Evolutionary conservation across 2,797 vertebrate species (phyloP), one percentile per base, ranked within the genome.

Genomic region (Crax fasciolata): DNA sequence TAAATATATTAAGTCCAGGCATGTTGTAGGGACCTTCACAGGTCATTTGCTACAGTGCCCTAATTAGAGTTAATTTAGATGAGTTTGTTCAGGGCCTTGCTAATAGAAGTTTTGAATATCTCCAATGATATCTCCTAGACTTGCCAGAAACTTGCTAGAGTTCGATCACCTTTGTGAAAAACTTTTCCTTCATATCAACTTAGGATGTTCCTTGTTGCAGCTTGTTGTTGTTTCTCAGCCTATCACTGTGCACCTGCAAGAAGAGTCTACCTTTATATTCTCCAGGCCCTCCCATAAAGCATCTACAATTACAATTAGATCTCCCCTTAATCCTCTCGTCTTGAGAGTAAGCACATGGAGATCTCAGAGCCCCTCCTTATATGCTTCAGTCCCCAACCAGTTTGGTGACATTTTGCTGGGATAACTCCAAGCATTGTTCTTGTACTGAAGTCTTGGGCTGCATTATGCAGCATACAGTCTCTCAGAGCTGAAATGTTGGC

Each of bases 1-100:
- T 79, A 78, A 95, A 66, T 87, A 61, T 65, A 85, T 94, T 92
- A 85, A 94, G 71, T 41, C 30, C 93, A 91, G 55, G 48, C 35
- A 19, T 90, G 86, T 46, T 61, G 38, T 73, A 61, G 17, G 39
- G 28, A 57, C 25, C 61, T 70, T 51, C 41, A 73, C 41, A 85
- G 25, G 13, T 65, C 61, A 57, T 74, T 54, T 73, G n/a, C 39
- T 65, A n/a, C 9, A 38, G 8, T 6, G 30, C 58, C 24, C 19
- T 76, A 57, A 15, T 9, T 8, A 44, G 25, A 4, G 8, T 2
- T 76, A 39, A 58, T 54, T n/a, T 81, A 39, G 27, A 19, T 44
- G 10, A n/a, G 14, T 20, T 72, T 72, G 14, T 87, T 71, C 27
- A 46, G 27, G 15, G 8, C 21, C 38, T 73, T 72, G 21, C 23